Percentiles rank a stretch among this genome's conserved stretches.
phyloP scores from a whole-genome alignment of 2,888 invertebrate species.

The Adela reaumurella region DNA sequence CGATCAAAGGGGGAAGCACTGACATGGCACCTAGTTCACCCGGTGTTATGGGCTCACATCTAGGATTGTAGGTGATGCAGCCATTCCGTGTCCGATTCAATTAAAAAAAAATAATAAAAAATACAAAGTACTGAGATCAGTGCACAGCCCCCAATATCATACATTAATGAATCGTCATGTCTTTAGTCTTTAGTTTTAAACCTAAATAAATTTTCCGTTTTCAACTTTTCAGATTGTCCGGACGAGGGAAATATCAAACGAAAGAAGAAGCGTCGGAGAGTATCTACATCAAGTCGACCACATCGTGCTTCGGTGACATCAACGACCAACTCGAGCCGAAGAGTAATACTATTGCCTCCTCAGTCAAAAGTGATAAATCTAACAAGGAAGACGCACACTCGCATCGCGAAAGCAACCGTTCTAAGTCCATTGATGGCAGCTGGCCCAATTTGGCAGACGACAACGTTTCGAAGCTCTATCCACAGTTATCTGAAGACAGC shows the following conservation, averaged over 20 bases:
- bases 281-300: conserved; percentile 50
- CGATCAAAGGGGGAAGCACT: too few relatives aligned
- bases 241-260: conserved; percentile 47
- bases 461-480: conserved; percentile 29
- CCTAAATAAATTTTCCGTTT: conserved; percentile 1
- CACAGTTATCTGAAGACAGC: conserved; percentile 45
- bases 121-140: too few relatives aligned
- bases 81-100: too few relatives aligned
- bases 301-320: conserved; percentile 49
- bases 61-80: too few relatives aligned
- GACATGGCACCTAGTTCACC: too few relatives aligned
- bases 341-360: conserved; percentile 19
- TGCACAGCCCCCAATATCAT: too few relatives aligned
- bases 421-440: conserved; percentile 41
- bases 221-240: conserved; percentile 42
- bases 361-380: conserved; percentile 18
- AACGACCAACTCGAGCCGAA: conserved; percentile 36
- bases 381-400: conserved; percentile 36
- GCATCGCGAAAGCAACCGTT: conserved; percentile 32
- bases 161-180: too few relatives aligned
- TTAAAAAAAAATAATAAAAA: too few relatives aligned
- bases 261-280: conserved; percentile 51
- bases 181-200: too few relatives aligned
- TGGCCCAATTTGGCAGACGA: conserved; percentile 49
- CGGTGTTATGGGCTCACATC: too few relatives aligned